A percentile compares a stretch with the other conserved stretches of the same genome.
Conservation (phyloP, 2,797 vertebrate species). For the Geotrypetes seraphini region DNA sequence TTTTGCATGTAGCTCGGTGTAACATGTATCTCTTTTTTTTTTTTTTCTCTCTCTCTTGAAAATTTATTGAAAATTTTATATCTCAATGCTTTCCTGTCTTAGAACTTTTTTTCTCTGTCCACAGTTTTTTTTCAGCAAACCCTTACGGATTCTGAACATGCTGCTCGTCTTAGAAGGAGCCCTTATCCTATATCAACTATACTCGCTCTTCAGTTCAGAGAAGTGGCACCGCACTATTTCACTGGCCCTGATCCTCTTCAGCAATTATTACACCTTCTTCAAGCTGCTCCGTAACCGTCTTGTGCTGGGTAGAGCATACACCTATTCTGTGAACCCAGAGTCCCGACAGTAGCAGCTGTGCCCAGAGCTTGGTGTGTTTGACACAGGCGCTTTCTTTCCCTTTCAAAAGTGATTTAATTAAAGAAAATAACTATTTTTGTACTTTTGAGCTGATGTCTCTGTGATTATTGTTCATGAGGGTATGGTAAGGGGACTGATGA, state of each 20-base stretch:
- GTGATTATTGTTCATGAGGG: constrained; percentile 2
- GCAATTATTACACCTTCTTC: constrained; percentile 97
- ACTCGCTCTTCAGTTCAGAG: constrained; percentile 87
- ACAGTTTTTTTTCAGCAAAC: constrained; percentile 98
- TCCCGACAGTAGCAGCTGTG: constrained; percentile 68
- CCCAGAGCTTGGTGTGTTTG: constrained; percentile 91
- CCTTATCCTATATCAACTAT: constrained; percentile 95
- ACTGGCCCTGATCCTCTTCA: constrained; percentile 92
- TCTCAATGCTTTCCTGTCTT: too few relatives aligned
- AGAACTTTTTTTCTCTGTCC: not conserved
- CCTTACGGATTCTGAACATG: constrained; percentile 92
- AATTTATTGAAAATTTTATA: too few relatives aligned
- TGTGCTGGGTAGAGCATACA: constrained; percentile 91
- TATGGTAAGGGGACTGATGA: too few relatives aligned
- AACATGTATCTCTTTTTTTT: too few relatives aligned
- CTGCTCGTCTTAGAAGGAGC: constrained; percentile 89
- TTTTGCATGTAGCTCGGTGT: too few relatives aligned
- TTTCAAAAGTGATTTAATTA: constrained; percentile 87
- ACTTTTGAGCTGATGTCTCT: constrained; percentile 50
- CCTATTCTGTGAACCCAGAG: constrained; percentile 69
- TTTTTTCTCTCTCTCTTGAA: too few relatives aligned
- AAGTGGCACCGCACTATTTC: constrained; percentile 98
- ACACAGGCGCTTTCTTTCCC: constrained; percentile 74
- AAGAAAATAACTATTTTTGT: constrained; percentile 90
- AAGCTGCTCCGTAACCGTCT: constrained; percentile 94